These are phyloP conservation scores for Tromatobia lineatoria DNA, from an alignment of 2,888 invertebrate genomes.

Conservation along the genomic window DNA sequence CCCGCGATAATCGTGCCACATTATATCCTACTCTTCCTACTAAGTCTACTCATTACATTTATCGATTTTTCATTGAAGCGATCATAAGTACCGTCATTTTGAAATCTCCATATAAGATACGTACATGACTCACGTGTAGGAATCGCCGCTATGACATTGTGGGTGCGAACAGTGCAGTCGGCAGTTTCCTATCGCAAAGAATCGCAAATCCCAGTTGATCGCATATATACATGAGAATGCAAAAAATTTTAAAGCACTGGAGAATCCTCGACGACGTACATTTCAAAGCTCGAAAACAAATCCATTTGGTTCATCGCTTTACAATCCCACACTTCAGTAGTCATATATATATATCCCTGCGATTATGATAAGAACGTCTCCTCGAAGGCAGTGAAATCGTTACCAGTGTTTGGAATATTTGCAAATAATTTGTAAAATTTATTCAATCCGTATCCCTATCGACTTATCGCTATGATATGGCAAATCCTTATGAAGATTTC, in stretches of 20 bases:
- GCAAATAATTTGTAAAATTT: slow-evolving; percentile 21
- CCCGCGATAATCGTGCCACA: background rate
- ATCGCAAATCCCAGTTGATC: slow-evolving; percentile 34
- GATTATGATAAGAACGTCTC: background rate
- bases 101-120: background rate
- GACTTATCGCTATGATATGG: background rate
- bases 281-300: slow-evolving; percentile 25
- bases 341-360: background rate
- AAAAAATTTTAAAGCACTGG: slow-evolving; percentile 9
- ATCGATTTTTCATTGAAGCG: no score
- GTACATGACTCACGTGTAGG: slow-evolving; percentile 40
- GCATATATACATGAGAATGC: slow-evolving; percentile 47
- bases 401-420: background rate
- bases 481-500: background rate
- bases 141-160: slow-evolving; percentile 46
- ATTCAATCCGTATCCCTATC: slow-evolving; percentile 14
- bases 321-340: slow-evolving; percentile 12
- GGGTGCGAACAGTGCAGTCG: slow-evolving; percentile 50
- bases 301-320: slow-evolving; percentile 57
- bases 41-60: no score
- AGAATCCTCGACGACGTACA: slow-evolving; percentile 29
- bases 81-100: no score
- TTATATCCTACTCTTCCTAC: no score
- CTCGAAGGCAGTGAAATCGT: no score
- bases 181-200: slow-evolving; percentile 13